Conservation (phyloP, 1,140 invertebrate genomes). For the Drosophila pallidifrons region DNA sequence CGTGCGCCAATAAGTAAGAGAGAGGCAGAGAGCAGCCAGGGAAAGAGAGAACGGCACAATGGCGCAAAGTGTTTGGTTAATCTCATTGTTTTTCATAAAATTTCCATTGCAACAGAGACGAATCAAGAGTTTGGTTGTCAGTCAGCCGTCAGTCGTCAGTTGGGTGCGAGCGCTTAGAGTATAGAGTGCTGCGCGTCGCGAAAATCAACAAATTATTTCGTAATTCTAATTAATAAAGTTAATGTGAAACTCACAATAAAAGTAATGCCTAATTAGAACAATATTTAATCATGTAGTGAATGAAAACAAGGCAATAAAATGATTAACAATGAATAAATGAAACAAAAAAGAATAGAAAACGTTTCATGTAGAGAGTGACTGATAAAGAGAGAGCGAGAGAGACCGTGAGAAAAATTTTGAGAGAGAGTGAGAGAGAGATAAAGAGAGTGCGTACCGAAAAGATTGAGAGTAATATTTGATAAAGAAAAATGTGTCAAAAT, state of each 20-base stretch:
- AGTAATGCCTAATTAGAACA: slow-evolving; percentile 17
- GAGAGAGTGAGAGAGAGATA: slow-evolving; percentile 16
- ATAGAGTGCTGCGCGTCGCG: slow-evolving; percentile 19
- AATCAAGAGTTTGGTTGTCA: slow-evolving; percentile 22
- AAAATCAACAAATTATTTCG: slow-evolving; percentile 45
- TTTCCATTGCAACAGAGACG: slow-evolving; percentile 56
- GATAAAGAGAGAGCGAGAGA: slow-evolving; percentile 12
- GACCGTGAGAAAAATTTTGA: neutral
- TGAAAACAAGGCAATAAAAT: slow-evolving; percentile 33
- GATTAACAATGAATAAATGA: slow-evolving; percentile 23
- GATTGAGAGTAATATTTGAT: slow-evolving; percentile 44
- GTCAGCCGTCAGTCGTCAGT: slow-evolving; percentile 22
- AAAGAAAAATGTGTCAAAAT: slow-evolving; percentile 72
- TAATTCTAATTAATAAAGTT: slow-evolving; percentile 31
- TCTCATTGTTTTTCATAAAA: slow-evolving; percentile 49
- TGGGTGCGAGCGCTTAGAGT: slow-evolving; percentile 15
- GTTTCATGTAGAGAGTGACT: slow-evolving; percentile 10
- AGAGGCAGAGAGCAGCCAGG: neutral
- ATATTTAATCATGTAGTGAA: slow-evolving; percentile 1
- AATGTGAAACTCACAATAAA: neutral
- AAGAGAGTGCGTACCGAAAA: neutral
- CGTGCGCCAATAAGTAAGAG: slow-evolving; percentile 2
- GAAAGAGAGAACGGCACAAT: slow-evolving; percentile 21
- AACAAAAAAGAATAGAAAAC: slow-evolving; percentile 26
- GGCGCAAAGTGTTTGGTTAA: slow-evolving; percentile 34